Evolutionary conservation across 2,888 invertebrate genomes (phyloP).

Genomic region (Pyrochroa serraticornis): DNA sequence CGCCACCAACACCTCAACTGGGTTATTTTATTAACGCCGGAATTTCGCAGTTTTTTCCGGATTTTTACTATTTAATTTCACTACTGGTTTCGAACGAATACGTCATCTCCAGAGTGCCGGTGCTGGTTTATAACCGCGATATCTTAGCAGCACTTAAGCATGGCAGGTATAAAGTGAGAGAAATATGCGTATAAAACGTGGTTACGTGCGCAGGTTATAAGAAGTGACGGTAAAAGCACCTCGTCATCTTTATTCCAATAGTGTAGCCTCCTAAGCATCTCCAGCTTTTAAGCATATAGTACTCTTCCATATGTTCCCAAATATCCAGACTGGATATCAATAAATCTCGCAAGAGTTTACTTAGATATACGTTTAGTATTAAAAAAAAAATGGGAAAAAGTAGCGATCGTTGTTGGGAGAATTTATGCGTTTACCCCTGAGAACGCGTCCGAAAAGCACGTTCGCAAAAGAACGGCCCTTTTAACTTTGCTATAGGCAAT

Average conservation of each 20-base stretch:
- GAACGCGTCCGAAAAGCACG: background rate
- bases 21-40: background rate
- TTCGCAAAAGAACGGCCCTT: constrained; percentile 1
- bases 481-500: constrained; percentile 23
- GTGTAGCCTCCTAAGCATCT: constrained; percentile 30
- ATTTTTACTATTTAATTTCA: constrained; percentile 10
- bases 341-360: too few species aligned
- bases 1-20: background rate
- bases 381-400: too few species aligned
- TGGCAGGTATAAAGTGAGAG: constrained; percentile 34
- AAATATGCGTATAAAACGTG: constrained; percentile 37
- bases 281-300: constrained; percentile 21
- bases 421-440: too few species aligned
- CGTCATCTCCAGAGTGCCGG: constrained; percentile 6
- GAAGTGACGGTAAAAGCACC: constrained; percentile 33
- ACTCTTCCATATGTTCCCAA: constrained; percentile 2
- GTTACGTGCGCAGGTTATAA: constrained; percentile 35
- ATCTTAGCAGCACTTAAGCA: constrained; percentile 29
- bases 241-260: constrained; percentile 35
- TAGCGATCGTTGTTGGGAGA: too few species aligned
- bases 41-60: background rate
- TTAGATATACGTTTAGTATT: too few species aligned
- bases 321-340: background rate
- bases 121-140: constrained; percentile 14
- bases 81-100: background rate